These are phyloP conservation scores for Molanna angustata DNA, from an alignment of 2,888 invertebrate genomes.

Conservation along the genomic window DNA sequence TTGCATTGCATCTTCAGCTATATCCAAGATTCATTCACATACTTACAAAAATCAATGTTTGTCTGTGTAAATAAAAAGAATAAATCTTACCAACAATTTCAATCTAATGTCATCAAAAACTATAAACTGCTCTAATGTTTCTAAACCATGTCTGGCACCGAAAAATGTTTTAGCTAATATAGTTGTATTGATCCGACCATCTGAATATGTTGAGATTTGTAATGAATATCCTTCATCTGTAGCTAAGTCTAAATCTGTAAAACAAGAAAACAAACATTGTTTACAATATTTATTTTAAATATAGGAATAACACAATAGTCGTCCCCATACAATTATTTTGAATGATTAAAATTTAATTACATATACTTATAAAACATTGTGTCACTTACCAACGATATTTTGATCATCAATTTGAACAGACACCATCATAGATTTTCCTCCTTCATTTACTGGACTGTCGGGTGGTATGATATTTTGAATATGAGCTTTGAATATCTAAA, in stretches of 20 bases:
- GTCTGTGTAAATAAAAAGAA: too few species aligned
- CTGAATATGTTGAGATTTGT: conserved; percentile 43
- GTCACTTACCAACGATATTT: conserved; percentile 30
- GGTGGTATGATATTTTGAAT: conserved; percentile 40
- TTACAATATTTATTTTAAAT: too few species aligned
- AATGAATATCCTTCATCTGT: conserved; percentile 61
- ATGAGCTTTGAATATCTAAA: conserved; percentile 39
- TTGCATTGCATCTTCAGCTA: too few species aligned
- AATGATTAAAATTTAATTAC: too few species aligned
- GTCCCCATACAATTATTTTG: too few species aligned
- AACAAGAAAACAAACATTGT: too few species aligned
- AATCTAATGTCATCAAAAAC: conserved; percentile 63
- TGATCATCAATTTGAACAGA: conserved; percentile 39
- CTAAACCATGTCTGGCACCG: conserved; percentile 65
- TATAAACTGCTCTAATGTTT: conserved; percentile 66
- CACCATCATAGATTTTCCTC: conserved; percentile 45
- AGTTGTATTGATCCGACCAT: conserved; percentile 53
- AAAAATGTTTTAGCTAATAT: conserved; percentile 61
- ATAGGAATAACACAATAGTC: too few species aligned
- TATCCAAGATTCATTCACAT: too few species aligned
- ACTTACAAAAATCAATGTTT: too few species aligned
- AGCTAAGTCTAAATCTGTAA: conserved; percentile 51
- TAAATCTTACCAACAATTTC: conserved; percentile 54
- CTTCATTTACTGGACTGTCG: conserved; percentile 37
- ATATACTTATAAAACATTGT: too few species aligned